Base-by-base conservation (phyloP, 2,113 vertebrate genomes). In the Theropithecus gelada region DNA sequence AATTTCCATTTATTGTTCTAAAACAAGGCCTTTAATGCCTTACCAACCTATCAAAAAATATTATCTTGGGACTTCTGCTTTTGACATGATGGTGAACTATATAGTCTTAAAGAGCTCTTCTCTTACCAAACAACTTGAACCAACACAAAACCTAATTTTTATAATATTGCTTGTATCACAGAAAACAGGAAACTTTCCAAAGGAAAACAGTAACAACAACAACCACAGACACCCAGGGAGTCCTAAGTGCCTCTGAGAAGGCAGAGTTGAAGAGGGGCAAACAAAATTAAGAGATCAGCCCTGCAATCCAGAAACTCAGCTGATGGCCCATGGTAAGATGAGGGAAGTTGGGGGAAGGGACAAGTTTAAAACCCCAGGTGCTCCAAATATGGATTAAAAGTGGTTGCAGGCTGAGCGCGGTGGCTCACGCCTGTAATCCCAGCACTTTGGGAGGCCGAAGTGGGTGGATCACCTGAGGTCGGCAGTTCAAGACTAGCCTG, bases 1-100 rank as follows among this genome's bases (percentile, higher is more conserved):
- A 43, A 73, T 45, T 96, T 80, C 38, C 27, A 85, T 43, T 82
- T 59, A 68, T 92, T 88, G 23, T 61, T 94, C 57, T 95, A n/a
- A 93, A 73, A 59, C 17, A 79, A 66, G 32, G 57, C 43, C 9
- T 4, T 27, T 86, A 70, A 23, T 61, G 59, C 43, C 20, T 90
- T 87, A n/a, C 40, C 27, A 38, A 11, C 22, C 57, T 85, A 86
- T 35, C 40, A 79, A 85, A 84, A 72, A 55, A 35, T 35, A 61
- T 25, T 48, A 76, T 73, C 38, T 72, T 59, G 40, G 35, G 23
- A 75, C 12, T 70, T 88, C 57, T 90, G 68, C 81, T 78, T 50
- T 87, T 82, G 57, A 38, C 8, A 12, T 32, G 1, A 82, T 30
- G 50, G 6, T 83, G 14, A 50, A 40, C 57, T 79, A 90, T 23